phyloP scores from a whole-genome alignment of 1,140 invertebrate genomes.

The Caenorhabditis inopinata region DNA sequence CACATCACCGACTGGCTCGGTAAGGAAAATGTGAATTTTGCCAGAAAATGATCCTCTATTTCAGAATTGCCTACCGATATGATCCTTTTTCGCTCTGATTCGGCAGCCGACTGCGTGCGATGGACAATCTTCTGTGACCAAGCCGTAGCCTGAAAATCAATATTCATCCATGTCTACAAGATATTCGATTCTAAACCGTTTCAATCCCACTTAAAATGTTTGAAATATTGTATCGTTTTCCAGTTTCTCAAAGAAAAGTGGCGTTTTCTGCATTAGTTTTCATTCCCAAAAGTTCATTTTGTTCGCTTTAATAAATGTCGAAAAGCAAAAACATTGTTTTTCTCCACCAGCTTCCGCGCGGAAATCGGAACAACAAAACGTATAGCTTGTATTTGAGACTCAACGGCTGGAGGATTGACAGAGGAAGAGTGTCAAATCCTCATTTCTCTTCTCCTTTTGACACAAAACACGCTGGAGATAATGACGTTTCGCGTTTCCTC shows the following conservation, averaged over 20 bases:
- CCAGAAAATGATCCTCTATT: too few species aligned
- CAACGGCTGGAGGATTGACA: neutral
- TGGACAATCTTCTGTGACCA: constrained; percentile 36
- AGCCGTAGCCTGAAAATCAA: constrained; percentile 31
- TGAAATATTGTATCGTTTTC: too few species aligned
- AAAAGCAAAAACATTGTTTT: too few species aligned
- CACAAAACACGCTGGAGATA: constrained; percentile 3
- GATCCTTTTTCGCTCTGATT: constrained; percentile 38
- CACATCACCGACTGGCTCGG: too few species aligned
- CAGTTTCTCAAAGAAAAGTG: too few species aligned
- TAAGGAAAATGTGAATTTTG: too few species aligned
- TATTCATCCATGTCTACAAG: too few species aligned
- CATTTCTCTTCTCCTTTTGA: neutral
- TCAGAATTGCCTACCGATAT: constrained; percentile 31
- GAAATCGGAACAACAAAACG: neutral
- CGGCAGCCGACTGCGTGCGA: constrained; percentile 34
- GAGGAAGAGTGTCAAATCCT: neutral
- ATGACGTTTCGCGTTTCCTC: neutral
- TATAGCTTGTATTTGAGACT: neutral
- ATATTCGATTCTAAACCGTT: too few species aligned
- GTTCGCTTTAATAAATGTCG: too few species aligned
- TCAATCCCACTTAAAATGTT: too few species aligned
- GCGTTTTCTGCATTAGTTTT: too few species aligned
- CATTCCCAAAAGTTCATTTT: neutral
- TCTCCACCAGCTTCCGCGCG: too few species aligned